Evolutionary conservation across 2,888 invertebrate genomes (phyloP), one percentile per base, ranked within the genome.

Genomic region (Yponomeuta malinellus): DNA sequence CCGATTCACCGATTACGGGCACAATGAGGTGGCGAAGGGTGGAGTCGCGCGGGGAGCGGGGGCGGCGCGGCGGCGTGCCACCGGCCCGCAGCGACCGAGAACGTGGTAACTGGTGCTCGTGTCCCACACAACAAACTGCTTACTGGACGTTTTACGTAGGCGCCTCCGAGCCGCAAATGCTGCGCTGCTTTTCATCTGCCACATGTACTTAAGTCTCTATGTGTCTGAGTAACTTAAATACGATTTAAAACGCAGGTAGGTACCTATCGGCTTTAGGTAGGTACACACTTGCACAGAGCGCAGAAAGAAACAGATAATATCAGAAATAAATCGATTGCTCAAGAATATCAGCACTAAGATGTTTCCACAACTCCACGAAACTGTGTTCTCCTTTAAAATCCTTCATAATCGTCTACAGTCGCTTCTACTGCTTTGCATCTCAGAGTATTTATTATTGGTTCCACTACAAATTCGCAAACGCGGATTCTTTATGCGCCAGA

Each of bases 121-220:
- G 90, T 88, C 87, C 89, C 87, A 85, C 88, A 91, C 89, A 90
- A 90, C 90, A 91, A 90, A 90, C 89, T 90, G 90, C 90, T 90
- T 89, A 89, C 88, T 90, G 90, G 88, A 89, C 88, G 87, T 87
- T 88, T 89, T 90, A 90, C 86, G 90, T 90, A 89, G 89, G 89
- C 88, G 88, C 85, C 84, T 86, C 59, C 29, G 83, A 84, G 84
- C 84, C 82, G 85, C 85, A 83, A 84, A 43, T 43, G 43, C 43
- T 43, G 43, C 43, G 83, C 82, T 72, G 73, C 73, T 72, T 75
- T 43, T 43, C 43, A 75, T 71, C 73, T 73, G 76, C 71, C 72
- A 75, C 68, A 69, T 72, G 73, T 70, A 72, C 72, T 72, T 72
- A 67, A 3, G 52, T 3, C 52, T 15, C 2, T 59, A 15, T 5